Base-by-base conservation (phyloP, 2,888 invertebrate species). In the Pemphredon lugubris region DNA sequence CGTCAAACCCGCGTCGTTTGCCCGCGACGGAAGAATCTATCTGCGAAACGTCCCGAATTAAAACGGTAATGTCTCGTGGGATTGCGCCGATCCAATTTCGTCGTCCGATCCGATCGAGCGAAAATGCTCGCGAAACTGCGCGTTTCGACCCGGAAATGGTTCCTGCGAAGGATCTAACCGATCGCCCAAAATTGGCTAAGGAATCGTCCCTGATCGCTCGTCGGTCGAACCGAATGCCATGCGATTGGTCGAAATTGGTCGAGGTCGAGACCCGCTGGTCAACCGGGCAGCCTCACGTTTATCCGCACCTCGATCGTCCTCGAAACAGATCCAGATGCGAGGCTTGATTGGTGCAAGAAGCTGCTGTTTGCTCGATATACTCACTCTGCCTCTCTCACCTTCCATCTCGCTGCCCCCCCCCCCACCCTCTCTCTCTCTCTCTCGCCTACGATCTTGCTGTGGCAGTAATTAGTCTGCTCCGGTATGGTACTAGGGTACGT, bases 381-480 rank as follows among this genome's bases (percentile, higher is more conserved):
- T 18, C 9, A 6, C 7, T 16, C 16, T 13, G 1, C 45, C 13
- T 21, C 47, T n/a, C 3, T 6, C 18, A n/a, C 20, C 21, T 16
- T 7, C 16, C 2, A 13, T n/a, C 37, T 11, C n/a, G 4, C 47
- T 13, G 4, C 47, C 11, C 21, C 14, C 30, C 34, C 34, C 5
- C 42, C 20, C 9, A 4, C 30, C 34, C 39, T 44, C 59, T 34
- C 34, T 50, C 51, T 50, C 59, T 11, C 7, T 20, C 20, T 37
- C n/a, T 50, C n/a, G 5, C 53, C 23, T 20, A n/a, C 23, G n/a
- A n/a, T 51, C 44, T 40, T 40, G 57, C 54, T 65, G n/a, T n/a
- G 67, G 26, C 47, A 45, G 66, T 77, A 80, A 80, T 80, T 80
- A 79, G 73, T 80, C 72, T 58, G 42, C 54, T 37, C 34, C 39